A percentile compares a stretch with the other conserved stretches of the same genome.
phyloP scores from a whole-genome alignment of 1,140 invertebrate genomes.

The Drusus annulatus region DNA sequence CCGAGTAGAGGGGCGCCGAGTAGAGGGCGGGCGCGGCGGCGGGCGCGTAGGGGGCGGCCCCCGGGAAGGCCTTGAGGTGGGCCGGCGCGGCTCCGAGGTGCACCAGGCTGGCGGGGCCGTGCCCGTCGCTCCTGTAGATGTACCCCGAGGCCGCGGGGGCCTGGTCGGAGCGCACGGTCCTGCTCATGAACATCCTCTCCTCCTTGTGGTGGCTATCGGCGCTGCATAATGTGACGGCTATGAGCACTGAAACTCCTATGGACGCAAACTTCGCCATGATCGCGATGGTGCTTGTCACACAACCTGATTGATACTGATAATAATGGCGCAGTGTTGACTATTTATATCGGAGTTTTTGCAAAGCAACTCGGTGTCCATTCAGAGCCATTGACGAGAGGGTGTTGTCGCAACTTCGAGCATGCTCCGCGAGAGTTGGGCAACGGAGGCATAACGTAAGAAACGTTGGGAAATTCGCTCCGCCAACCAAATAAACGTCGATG shows the following conservation, averaged over 20 bases:
- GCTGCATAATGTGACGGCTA: constrained; percentile 11
- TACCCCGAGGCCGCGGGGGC: constrained; percentile 71
- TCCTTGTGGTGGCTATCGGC: constrained; percentile 58
- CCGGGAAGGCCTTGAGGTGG: constrained; percentile 64
- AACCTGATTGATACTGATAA: constrained; percentile 46
- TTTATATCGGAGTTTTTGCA: constrained; percentile 42
- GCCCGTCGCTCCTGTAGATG: constrained; percentile 70
- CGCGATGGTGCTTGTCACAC: constrained; percentile 28
- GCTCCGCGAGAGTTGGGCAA: constrained; percentile 45
- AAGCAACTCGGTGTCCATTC: constrained; percentile 39
- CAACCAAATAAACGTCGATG: neutral
- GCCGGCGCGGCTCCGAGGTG: constrained; percentile 68
- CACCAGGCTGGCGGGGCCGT: constrained; percentile 67
- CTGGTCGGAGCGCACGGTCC: constrained; percentile 68
- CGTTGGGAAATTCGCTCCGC: constrained; percentile 47
- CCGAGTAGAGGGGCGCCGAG: too few species aligned
- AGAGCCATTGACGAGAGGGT: constrained; percentile 48
- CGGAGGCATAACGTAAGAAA: constrained; percentile 30
- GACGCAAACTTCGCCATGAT: constrained; percentile 33
- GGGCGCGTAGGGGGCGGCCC: neutral
- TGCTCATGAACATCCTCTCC: constrained; percentile 69
- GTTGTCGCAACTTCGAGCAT: constrained; percentile 51
- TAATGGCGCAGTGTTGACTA: constrained; percentile 34
- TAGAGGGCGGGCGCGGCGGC: constrained; percentile 3
- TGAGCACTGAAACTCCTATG: constrained; percentile 24